Percentiles rank a stretch among this genome's conserved stretches.
Evolutionary conservation across 2,888 invertebrate species (phyloP).

Genomic region (Polylopha cassiicola): DNA sequence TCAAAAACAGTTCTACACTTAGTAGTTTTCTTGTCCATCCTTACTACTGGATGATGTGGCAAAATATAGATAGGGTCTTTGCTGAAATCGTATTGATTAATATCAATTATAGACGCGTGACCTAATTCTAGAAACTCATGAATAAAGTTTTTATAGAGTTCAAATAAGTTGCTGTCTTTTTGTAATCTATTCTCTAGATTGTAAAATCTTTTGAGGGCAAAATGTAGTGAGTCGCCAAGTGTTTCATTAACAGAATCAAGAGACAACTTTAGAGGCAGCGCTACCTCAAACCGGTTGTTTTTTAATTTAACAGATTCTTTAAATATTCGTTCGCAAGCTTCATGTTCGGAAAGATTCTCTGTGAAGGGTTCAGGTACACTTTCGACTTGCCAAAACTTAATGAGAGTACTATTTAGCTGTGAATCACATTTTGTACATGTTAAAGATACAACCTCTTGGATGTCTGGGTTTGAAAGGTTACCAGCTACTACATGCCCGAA

Average conservation of each 20-base stretch:
- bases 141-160: slow-evolving; percentile 15
- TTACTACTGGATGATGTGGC: background rate
- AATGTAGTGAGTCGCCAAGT: slow-evolving; percentile 25
- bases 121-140: background rate
- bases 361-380: slow-evolving; percentile 19
- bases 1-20: background rate
- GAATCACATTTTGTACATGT: slow-evolving; percentile 13
- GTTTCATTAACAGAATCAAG: background rate
- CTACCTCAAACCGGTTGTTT: slow-evolving; percentile 22
- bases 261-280: slow-evolving; percentile 22
- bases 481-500: slow-evolving; percentile 22
- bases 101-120: background rate
- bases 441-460: too few relatives aligned
- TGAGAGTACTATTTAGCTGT: slow-evolving; percentile 1
- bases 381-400: slow-evolving; percentile 16
- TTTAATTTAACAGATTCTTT: slow-evolving; percentile 10
- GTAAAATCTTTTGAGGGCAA: slow-evolving; percentile 24
- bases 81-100: background rate
- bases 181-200: slow-evolving; percentile 23
- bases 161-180: slow-evolving; percentile 4
- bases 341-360: slow-evolving; percentile 18
- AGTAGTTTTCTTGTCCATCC: background rate
- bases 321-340: slow-evolving; percentile 22
- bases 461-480: too few relatives aligned
- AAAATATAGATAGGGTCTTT: background rate